Base-by-base conservation (phyloP, 2,888 invertebrate species). In the Druceiella hillmani region DNA sequence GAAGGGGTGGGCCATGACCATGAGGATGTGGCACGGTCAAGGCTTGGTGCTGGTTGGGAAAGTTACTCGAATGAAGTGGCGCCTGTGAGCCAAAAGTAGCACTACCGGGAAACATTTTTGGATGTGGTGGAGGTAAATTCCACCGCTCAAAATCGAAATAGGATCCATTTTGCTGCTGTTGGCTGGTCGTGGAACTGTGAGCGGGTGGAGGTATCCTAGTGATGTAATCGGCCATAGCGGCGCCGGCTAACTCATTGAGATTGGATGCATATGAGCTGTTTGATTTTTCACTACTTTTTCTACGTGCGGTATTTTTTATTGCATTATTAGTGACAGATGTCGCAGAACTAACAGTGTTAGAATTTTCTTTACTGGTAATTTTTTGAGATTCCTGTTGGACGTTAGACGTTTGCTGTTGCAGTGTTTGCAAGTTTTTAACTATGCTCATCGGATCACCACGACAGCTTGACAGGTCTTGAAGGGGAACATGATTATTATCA, bases 101-200 rank as follows among this genome's bases (percentile, higher is more conserved):
- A 11, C 76, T 61, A 32, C 77, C 71, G 24, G 78, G 67, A 55
- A 82, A 83, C 62, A 83, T 80, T 68, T 83, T 83, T 15, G 81
- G 74, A 16, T 79, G 71, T 11, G 81, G 77, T 5, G 78, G 75
- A 24, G 83, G 81, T 36, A 85, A 65, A 59, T 85, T 87, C 87
- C 87, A 88, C 50, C 86, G 71, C 52, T 83, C 87, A 52, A 86
- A 85, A 59, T 88, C 87, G 52, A 84, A 85, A 56, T 85, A 87
- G 35, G 79, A 79, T 45, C 79, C 78, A 57, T 80, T 80, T 55
- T 79, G 79, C 50, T 75, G 76, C 38, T 55, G 55, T 51, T 71
- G 69, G 52, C 56, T 66, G 52, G 58, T 66, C 3, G 76, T 72
- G 34, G 81, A 79, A 53, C 78, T 81, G 55, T 84, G 83, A 3